These are phyloP conservation scores for Eutolmus rufibarbis DNA, from an alignment of 2,888 invertebrate species.

Conservation along the genomic window DNA sequence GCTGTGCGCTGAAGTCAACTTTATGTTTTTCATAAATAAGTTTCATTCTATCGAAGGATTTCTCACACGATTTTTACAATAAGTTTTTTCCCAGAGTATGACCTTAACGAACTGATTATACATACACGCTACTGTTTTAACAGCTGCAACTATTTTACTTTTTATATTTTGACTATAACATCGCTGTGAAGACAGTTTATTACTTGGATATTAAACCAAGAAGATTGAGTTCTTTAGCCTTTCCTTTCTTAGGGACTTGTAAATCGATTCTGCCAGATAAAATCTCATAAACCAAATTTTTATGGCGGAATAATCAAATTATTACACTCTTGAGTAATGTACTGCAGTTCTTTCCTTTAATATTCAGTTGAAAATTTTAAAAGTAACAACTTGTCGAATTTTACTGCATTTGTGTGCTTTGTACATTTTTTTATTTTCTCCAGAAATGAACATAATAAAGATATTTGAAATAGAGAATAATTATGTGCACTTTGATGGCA, in stretches of 20 bases:
- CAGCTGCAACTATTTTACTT: neutral
- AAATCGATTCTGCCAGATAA: neutral
- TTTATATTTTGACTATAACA: neutral
- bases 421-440: no score
- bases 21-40: no score
- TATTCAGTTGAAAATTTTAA: no score
- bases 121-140: neutral
- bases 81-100: neutral
- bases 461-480: no score
- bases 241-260: neutral
- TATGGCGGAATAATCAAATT: neutral
- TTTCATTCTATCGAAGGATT: neutral
- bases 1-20: no score
- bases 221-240: neutral
- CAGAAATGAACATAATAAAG: no score
- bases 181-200: neutral
- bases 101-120: neutral
- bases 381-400: no score
- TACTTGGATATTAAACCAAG: neutral
- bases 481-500: no score
- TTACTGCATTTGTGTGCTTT: no score
- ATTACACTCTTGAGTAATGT: neutral
- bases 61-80: neutral
- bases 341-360: no score
- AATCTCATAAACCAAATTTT: neutral